Percentiles rank a stretch among this genome's conserved stretches.
phyloP scores from a whole-genome alignment of 2,797 vertebrate species.

The Paratrypauchen microcephalus region DNA sequence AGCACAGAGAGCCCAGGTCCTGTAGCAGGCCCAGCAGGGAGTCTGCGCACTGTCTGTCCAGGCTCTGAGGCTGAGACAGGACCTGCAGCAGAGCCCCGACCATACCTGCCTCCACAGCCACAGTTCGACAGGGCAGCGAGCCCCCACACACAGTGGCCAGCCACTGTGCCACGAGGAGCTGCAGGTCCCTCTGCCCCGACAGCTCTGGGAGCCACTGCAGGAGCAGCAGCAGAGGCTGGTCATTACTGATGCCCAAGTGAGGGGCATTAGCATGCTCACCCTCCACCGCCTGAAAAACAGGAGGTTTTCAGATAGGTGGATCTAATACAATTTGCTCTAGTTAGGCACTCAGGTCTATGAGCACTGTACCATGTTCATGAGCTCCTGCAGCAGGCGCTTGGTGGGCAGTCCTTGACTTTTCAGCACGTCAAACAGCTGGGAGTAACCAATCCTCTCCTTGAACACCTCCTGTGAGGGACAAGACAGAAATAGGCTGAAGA shows the following conservation, averaged over 20 bases:
- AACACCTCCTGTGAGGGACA: conserved; percentile 88
- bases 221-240: conserved; percentile 90
- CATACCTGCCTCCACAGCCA: conserved; percentile 90
- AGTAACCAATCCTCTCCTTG: conserved; percentile 95
- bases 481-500: conserved; percentile 60
- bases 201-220: conserved; percentile 89
- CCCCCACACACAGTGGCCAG: conserved; percentile 85
- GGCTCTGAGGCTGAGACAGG: conserved; percentile 70
- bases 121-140: conserved; percentile 86
- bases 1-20: conserved; percentile 86
- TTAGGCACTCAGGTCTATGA: conserved; percentile 25
- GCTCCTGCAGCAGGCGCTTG: conserved; percentile 88
- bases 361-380: conserved; percentile 93
- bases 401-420: conserved; percentile 92
- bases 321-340: conserved; percentile 11
- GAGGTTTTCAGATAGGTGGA: conserved; percentile 12
- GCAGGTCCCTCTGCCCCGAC: conserved; percentile 78
- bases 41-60: conserved; percentile 83
- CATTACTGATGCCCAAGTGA: conserved; percentile 84
- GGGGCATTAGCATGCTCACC: conserved; percentile 81
- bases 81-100: conserved; percentile 82
- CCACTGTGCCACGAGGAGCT: conserved; percentile 86
- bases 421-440: conserved; percentile 91
- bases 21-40: conserved; percentile 86
- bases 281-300: conserved; percentile 84